A percentile compares a stretch with the other conserved stretches of the same genome.
phyloP scores from a whole-genome alignment of 2,888 invertebrate genomes.

The Eristalis pertinax region DNA sequence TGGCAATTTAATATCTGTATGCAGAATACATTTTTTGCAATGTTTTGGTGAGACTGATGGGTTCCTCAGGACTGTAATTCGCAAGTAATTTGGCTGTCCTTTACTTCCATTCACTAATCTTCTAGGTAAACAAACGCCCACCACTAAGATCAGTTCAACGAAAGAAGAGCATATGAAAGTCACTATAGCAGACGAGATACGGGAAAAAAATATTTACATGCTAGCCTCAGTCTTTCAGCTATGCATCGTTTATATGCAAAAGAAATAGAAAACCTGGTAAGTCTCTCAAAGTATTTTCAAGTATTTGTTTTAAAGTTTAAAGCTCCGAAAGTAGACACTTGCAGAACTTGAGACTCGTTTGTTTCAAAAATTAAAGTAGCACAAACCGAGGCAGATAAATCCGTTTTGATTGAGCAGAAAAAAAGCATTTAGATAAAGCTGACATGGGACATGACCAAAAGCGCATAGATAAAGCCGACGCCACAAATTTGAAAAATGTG shows the following conservation, averaged over 20 bases:
- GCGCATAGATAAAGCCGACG: background rate
- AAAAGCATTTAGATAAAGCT: conserved; percentile 2
- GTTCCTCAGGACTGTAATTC: no score
- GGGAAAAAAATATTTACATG: conserved; percentile 1
- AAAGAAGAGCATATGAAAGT: background rate
- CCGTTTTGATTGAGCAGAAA: background rate
- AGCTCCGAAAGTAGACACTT: conserved; percentile 20
- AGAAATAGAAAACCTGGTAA: conserved; percentile 18
- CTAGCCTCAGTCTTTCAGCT: conserved; percentile 6
- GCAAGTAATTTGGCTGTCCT: no score
- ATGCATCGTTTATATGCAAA: background rate
- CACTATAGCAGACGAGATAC: background rate
- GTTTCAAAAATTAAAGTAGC: no score
- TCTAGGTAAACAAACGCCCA: no score
- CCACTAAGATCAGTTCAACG: no score
- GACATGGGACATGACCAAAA: conserved; percentile 2
- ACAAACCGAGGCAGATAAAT: no score
- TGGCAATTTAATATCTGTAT: no score
- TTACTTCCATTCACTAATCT: no score
- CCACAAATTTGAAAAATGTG: conserved; percentile 7
- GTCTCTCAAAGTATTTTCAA: conserved; percentile 52
- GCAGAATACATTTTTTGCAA: no score
- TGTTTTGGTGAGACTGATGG: no score
- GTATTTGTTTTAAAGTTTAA: conserved; percentile 65
- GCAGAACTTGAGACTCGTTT: conserved; percentile 9